Conservation (phyloP, 2,113 vertebrate species). For the Archilochus colubris region DNA sequence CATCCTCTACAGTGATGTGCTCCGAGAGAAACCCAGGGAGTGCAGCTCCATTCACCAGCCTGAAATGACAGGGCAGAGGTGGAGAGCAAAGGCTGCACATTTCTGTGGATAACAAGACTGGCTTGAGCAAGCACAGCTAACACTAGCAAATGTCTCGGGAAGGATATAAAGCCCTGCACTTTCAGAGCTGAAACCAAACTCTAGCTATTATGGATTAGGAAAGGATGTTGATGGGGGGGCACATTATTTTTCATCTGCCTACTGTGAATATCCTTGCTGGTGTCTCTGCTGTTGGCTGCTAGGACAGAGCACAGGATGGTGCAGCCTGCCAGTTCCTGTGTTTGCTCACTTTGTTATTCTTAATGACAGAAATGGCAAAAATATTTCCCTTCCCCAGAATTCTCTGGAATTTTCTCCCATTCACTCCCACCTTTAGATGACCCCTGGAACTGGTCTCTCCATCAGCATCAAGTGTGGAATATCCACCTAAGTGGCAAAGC, state of each 20-base stretch:
- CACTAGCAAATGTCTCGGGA: neutral
- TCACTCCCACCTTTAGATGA: neutral
- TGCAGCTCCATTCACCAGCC: neutral
- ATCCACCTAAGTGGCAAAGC: neutral
- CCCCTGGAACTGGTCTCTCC: neutral
- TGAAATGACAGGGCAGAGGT: neutral
- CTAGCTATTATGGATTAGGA: constrained; percentile 1
- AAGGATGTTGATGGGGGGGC: neutral
- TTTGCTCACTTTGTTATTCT: neutral
- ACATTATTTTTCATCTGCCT: neutral
- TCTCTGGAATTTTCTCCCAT: neutral
- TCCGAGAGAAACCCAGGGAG: neutral
- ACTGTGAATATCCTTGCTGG: neutral
- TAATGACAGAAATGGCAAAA: neutral
- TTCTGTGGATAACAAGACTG: neutral
- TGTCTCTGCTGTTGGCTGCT: neutral
- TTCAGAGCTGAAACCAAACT: neutral
- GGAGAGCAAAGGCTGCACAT: constrained; percentile 18
- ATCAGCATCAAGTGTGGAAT: neutral
- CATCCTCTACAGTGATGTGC: constrained; percentile 6
- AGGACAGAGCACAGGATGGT: neutral
- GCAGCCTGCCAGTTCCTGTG: neutral
- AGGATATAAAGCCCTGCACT: neutral
- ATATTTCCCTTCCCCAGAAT: neutral
- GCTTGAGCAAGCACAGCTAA: neutral